These are phyloP conservation scores for Hypomesus transpacificus DNA, from an alignment of 2,113 vertebrate genomes.

Conservation along the genomic window DNA sequence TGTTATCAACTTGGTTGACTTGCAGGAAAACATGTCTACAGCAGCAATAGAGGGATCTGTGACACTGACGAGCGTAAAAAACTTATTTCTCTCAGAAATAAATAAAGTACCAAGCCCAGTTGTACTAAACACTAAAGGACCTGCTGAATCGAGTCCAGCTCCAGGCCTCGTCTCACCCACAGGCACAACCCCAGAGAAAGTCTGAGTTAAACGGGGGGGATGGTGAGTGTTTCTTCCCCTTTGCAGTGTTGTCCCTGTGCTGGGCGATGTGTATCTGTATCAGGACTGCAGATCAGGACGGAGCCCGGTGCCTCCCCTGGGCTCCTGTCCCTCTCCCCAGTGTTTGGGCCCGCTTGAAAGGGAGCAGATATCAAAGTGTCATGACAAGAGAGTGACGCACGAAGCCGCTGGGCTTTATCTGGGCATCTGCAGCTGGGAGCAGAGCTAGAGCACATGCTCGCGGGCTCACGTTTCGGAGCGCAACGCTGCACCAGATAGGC, in stretches of 20 bases:
- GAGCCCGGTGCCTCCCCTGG: slow-evolving; percentile 41
- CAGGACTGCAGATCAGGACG: slow-evolving; percentile 48
- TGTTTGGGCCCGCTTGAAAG: slow-evolving; percentile 67
- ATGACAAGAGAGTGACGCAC: slow-evolving; percentile 66
- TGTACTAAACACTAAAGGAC: neutral
- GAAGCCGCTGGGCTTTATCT: slow-evolving; percentile 57
- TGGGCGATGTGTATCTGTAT: slow-evolving; percentile 52
- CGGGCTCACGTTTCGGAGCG: slow-evolving; percentile 42
- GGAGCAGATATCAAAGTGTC: slow-evolving; percentile 64
- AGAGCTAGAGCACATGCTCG: slow-evolving; percentile 38
- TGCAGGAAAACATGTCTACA: neutral
- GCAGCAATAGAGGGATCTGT: neutral
- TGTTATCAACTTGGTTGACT: neutral
- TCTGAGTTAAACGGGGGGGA: neutral
- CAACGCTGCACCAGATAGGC: slow-evolving; percentile 28
- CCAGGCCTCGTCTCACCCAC: neutral
- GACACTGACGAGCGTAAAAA: no score
- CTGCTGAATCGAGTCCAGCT: neutral
- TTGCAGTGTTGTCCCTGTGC: neutral
- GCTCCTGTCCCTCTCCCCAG: slow-evolving; percentile 51
- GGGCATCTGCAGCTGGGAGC: slow-evolving; percentile 60
- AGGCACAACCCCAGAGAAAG: neutral
- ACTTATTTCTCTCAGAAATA: no score
- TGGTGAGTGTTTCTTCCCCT: neutral
- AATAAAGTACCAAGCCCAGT: neutral